Evolutionary conservation across 2,888 invertebrate species (phyloP).

Genomic region (Tyria jacobaeae): DNA sequence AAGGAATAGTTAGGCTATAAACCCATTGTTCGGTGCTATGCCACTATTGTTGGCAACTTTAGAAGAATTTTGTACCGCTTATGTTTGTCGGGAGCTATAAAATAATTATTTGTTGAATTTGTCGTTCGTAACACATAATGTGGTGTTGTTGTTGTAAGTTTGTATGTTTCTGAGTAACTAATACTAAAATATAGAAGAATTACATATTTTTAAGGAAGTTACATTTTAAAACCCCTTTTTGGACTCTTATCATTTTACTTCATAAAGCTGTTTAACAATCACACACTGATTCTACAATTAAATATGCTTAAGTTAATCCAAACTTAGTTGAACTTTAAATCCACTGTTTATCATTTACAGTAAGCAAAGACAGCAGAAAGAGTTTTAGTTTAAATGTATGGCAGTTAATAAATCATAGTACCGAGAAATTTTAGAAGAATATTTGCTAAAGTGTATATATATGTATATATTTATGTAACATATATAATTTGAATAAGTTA

Average conservation of each 20-base stretch:
- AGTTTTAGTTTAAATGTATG: neutral
- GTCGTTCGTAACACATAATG: neutral
- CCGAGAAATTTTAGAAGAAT: neutral
- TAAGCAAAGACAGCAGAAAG: neutral
- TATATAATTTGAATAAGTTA: no score
- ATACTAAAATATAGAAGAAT: no score
- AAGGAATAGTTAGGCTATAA: constrained; percentile 22
- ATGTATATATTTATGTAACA: no score
- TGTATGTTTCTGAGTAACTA: no score
- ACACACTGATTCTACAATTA: neutral
- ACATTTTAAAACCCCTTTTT: no score
- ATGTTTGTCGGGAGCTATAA: neutral
- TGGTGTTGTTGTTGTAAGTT: neutral
- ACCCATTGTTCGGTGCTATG: constrained; percentile 23
- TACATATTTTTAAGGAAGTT: no score
- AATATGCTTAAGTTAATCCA: neutral
- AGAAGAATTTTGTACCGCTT: constrained; percentile 19
- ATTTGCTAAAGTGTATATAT: no score
- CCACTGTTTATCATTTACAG: neutral
- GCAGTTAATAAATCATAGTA: neutral
- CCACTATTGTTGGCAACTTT: constrained; percentile 29
- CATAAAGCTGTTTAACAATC: neutral
- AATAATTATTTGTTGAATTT: neutral
- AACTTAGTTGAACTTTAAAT: neutral
- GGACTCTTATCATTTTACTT: no score